A percentile compares a stretch with the other conserved stretches of the same genome.
Conservation (phyloP, 2,113 vertebrate species). For the Athene cunicularia region DNA sequence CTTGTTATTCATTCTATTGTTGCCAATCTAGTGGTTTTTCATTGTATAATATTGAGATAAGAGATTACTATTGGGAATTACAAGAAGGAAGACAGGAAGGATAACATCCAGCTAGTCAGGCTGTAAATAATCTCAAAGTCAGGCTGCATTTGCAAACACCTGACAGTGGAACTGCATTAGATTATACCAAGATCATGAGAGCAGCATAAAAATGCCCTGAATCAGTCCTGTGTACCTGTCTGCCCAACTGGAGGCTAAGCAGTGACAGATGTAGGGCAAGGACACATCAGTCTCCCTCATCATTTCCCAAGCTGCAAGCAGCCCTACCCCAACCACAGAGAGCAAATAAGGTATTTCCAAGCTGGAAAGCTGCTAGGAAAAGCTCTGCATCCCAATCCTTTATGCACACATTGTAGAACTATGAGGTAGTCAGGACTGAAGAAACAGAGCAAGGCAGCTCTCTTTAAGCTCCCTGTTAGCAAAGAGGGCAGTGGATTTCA, state of each 20-base stretch:
- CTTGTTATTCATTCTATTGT: constrained; percentile 7
- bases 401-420: fast-evolving
- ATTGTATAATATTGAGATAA: constrained; percentile 50
- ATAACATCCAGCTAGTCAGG: not conserved
- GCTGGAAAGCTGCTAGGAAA: not conserved
- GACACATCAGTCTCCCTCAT: not conserved
- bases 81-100: constrained; percentile 30
- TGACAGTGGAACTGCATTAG: not conserved
- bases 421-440: not conserved
- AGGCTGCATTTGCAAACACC: not conserved
- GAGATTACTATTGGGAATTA: constrained; percentile 22
- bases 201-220: not conserved
- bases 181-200: not conserved
- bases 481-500: not conserved
- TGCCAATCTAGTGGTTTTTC: constrained; percentile 29
- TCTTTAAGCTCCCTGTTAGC: not conserved
- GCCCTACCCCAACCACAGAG: not conserved
- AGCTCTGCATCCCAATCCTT: not conserved
- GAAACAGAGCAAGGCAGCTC: not conserved
- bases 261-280: constrained; percentile 6
- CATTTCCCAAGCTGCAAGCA: not conserved
- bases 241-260: not conserved
- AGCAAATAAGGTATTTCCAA: not conserved
- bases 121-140: constrained; percentile 4
- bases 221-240: not conserved